Conservation (phyloP, 2,797 vertebrate genomes). For the Phoebastria nigripes region DNA sequence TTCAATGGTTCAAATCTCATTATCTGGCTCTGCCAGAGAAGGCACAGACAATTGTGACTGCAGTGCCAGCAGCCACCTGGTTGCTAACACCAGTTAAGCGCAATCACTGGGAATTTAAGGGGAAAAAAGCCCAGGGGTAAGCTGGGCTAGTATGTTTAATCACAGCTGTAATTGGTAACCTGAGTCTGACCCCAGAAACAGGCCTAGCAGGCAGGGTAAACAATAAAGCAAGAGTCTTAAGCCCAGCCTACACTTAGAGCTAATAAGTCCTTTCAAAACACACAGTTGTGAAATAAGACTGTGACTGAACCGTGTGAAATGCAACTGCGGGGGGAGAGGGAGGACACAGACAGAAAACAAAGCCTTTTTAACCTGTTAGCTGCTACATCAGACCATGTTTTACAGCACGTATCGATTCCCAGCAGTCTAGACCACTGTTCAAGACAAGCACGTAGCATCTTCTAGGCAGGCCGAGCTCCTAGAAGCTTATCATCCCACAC, state of each 20-base stretch:
- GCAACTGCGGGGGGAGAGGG: not conserved
- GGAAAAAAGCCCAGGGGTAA: not conserved
- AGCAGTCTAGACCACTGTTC: fast-evolving
- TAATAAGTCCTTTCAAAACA: not conserved
- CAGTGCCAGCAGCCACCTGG: constrained; percentile 11
- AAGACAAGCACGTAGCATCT: not conserved
- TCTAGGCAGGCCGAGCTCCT: not conserved
- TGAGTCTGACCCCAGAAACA: constrained; percentile 32
- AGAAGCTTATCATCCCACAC: not conserved
- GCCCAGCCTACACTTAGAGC: not conserved
- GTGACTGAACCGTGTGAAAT: not conserved
- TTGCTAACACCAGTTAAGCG: not conserved
- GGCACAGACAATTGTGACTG: not conserved
- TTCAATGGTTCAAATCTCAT: not conserved
- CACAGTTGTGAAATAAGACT: not conserved
- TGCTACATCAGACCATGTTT: not conserved
- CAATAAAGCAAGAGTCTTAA: constrained; percentile 2
- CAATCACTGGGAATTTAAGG: not conserved
- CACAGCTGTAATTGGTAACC: constrained; percentile 19
- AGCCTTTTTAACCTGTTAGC: not conserved
- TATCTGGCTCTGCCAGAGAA: not conserved
- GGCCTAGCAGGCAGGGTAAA: constrained; percentile 33
- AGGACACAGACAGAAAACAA: not conserved
- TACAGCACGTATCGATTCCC: not conserved
- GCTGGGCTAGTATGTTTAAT: not conserved